Base-by-base conservation (phyloP, 1,140 invertebrate species). In the Halictus rubicundus region DNA sequence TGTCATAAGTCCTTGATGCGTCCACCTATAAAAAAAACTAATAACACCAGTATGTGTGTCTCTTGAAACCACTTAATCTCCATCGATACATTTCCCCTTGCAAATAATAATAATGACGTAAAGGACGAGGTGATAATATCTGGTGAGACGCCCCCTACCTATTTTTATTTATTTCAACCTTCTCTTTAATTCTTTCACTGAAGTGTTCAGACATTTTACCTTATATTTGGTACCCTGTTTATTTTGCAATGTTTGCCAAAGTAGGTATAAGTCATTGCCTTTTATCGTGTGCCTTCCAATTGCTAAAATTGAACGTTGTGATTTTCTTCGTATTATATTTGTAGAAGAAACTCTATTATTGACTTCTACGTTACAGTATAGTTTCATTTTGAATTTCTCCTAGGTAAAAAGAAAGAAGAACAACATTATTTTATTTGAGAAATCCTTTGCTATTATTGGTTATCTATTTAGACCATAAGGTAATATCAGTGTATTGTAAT, bases 191-290 rank as follows among this genome's bases (percentile, higher is more conserved):
- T 25, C 60, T 59, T 54, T 21, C 27, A 21, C 2, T 7, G 59
- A 39, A 59, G 9, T 37, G 27, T 19, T 37, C 23, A 42, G 16
- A 19, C n/a, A 0, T 25, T 46, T 60, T 80, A 93, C 92, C 87
- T 91, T 95, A 82, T 96, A 97, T 82, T 95, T 96, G 2, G 89
- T 94, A 2, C 96, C 96, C 32, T 88, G 91, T 90, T 96, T 96
- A 88, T 95, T 95, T 65, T 94, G 91, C 5, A 94, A 89, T 10
- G 95, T 95, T 90, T 96, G 96, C 54, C 95, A 92, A 42, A 96
- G 90, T 46, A 97, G 90, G 89, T 94, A 95, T 82, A 95, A 93
- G 42, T 95, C 93, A 39, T 93, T 91, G 68, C 93, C 90, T 85
- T 94, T 91, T 82, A 94, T 93, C 3, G 94, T 93, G 84, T 95